phyloP scores from a whole-genome alignment of 2,113 vertebrate species.

The Cyrtonyx montezumae region DNA sequence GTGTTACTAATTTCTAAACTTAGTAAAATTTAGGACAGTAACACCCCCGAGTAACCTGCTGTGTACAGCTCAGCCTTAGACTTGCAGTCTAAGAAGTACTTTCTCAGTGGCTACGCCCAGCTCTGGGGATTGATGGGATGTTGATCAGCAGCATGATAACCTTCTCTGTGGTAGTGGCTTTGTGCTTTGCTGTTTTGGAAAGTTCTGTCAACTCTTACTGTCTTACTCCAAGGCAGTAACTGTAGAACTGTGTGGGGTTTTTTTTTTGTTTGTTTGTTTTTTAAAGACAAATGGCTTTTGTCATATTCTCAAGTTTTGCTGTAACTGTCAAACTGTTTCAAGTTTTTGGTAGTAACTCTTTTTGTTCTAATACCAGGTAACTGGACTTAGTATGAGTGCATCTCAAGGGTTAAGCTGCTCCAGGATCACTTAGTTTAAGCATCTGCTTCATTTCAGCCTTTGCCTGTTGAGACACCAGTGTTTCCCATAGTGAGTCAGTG shows the following conservation, averaged over 20 bases:
- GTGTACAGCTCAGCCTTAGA: neutral
- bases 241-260: neutral
- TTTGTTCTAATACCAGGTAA: neutral
- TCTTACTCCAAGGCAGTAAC: neutral
- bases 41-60: neutral
- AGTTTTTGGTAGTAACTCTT: neutral
- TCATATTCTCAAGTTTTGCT: neutral
- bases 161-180: rapidly evolving
- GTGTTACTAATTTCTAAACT: neutral
- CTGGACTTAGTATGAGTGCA: neutral
- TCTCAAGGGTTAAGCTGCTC: neutral
- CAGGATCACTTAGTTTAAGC: neutral
- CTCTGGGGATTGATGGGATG: neutral
- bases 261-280: neutral
- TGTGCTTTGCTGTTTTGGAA: neutral
- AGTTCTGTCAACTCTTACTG: neutral
- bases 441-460: neutral
- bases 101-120: neutral
- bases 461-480: neutral
- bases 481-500: neutral
- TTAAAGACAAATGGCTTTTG: neutral
- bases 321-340: neutral
- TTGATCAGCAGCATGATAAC: neutral
- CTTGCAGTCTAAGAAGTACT: neutral
- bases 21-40: neutral